Evolutionary conservation across 1,140 invertebrate species (phyloP), one percentile per base, ranked within the genome.

Genomic region (Galleria mellonella): DNA sequence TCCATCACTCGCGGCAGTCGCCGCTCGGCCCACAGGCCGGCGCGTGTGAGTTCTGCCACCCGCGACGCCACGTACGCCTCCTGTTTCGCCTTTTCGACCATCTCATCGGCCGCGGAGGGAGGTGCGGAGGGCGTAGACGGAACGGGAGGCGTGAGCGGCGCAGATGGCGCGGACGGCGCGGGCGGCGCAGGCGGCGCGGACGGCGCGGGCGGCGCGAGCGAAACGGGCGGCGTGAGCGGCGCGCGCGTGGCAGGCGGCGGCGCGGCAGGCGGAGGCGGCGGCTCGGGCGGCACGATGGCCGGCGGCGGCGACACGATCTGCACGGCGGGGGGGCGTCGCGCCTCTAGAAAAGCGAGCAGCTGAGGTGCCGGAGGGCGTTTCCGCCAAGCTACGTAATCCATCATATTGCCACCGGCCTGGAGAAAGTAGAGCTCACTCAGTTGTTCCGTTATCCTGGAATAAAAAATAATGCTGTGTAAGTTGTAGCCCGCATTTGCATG

Each of bases 11-110:
- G 97, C 2, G 97, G 97, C 69, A 99, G 87, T 54, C 96, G 89
- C 74, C 94, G 92, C 70, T 97, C 94, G 33, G 95, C 93, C 97
- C 97, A 99, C 58, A 98, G 87, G 15, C 97, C 97, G 68, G 98
- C 94, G 60, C 91, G 92, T 81, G 93, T 96, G 63, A 94, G 87
- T 87, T 97, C 96, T 13, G 91, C 89, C 62, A 98, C 94, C 70
- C 96, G 91, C 73, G 97, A 94, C 88, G 98, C 93, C 27, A 98
- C 95, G 83, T 95, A 93, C 9, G 96, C 97, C 88, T 99, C 97
- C 88, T 97, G 95, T 85, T 96, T 97, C 0, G 76, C 79, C 57
- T 74, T 74, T 51, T 79, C 72, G 38, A 78, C 68, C 72, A 74
- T 66, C 56, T 79, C 72, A 50, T 72, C 66, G 14, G 59, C 55